Conservation (phyloP, 2,113 vertebrate species). For the Talpa occidentalis region DNA sequence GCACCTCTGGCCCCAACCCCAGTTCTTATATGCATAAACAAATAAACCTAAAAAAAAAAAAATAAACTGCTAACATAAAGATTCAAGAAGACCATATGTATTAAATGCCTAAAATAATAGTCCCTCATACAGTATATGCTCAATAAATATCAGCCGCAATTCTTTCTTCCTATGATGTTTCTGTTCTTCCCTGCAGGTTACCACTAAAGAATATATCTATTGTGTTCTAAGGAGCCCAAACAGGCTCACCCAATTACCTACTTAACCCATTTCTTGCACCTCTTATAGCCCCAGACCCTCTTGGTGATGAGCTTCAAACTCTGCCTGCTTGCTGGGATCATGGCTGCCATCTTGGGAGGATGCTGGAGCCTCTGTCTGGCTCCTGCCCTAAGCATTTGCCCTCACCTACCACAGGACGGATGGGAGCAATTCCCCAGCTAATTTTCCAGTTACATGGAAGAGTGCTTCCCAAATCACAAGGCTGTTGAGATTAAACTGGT, state of each 20-base stretch:
- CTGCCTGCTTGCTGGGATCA: neutral
- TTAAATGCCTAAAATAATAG: neutral
- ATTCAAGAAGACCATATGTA: neutral
- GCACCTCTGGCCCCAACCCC: too few relatives aligned
- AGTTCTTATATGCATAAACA: too few relatives aligned
- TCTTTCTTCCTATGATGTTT: neutral
- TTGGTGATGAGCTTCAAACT: neutral
- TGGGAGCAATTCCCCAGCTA: neutral
- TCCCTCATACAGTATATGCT: neutral
- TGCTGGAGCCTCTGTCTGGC: neutral
- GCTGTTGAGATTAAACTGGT: slow-evolving; percentile 9
- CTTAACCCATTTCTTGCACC: neutral
- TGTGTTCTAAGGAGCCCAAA: neutral
- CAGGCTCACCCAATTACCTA: neutral
- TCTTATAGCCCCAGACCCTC: neutral
- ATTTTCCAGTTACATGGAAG: slow-evolving; percentile 41
- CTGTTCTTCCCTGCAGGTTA: neutral
- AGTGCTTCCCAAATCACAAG: slow-evolving; percentile 48
- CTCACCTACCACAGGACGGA: neutral
- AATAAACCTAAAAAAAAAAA: too few relatives aligned
- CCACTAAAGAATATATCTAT: neutral
- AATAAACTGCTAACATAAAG: neutral
- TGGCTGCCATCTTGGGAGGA: neutral
- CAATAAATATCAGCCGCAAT: neutral
- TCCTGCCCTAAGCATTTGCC: neutral